Conservation (phyloP, 2,113 vertebrate species). For the Dicaeum eximium region DNA sequence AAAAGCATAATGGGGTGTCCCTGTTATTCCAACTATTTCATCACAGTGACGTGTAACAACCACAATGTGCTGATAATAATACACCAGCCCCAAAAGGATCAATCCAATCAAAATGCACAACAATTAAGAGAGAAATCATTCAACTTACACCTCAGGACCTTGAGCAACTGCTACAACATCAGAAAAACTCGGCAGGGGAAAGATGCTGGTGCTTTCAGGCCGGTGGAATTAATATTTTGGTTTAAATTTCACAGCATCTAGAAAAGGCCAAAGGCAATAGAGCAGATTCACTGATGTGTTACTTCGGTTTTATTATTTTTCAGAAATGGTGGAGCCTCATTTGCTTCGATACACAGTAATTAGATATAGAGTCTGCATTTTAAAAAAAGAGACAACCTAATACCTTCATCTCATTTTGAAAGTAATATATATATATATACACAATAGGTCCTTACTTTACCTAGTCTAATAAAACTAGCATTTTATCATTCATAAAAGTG, state of each 20-base stretch:
- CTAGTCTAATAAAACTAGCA: not conserved
- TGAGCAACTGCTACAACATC: not conserved
- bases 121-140: not conserved
- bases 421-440: not conserved
- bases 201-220: not conserved
- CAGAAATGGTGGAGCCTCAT: not conserved
- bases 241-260: not conserved
- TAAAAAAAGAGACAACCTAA: not conserved
- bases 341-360: not conserved
- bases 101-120: not conserved
- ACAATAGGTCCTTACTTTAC: not conserved
- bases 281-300: not conserved
- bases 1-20: not conserved
- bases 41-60: not conserved
- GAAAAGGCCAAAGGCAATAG: not conserved
- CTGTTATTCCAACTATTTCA: not conserved
- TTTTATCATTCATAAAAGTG: not conserved
- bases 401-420: not conserved
- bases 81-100: not conserved
- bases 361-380: not conserved
- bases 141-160: not conserved
- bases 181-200: not conserved
- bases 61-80: not conserved
- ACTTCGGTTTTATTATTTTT: not conserved
- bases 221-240: not conserved